Evolutionary conservation across 2,888 invertebrate genomes (phyloP).

Genomic region (Tetranychus piercei): DNA sequence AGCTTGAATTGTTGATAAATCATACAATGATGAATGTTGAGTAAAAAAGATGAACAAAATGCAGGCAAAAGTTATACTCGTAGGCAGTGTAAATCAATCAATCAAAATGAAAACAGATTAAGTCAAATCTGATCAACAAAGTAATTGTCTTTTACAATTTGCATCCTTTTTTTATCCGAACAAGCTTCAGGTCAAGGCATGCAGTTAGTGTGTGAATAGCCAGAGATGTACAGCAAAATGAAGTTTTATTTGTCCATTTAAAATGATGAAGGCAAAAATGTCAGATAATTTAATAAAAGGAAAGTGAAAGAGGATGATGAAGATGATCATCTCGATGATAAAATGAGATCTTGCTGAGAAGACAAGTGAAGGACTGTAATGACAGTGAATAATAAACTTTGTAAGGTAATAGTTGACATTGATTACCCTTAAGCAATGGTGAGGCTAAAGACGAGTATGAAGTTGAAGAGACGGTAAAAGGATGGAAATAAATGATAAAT

Average conservation of each 20-base stretch:
- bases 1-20: neutral
- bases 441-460: neutral
- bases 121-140: too few relatives aligned
- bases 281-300: neutral
- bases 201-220: neutral
- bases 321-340: neutral
- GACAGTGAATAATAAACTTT: neutral
- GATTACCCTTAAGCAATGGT: neutral
- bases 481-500: neutral
- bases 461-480: neutral
- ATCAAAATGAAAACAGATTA: neutral
- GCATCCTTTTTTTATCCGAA: neutral
- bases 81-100: neutral
- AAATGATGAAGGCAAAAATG: neutral
- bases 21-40: too few relatives aligned
- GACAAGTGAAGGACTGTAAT: neutral
- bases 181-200: neutral
- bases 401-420: neutral
- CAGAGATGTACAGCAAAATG: neutral
- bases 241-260: neutral
- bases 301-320: neutral
- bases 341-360: neutral
- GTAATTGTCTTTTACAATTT: neutral
- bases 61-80: neutral
- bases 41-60: too few relatives aligned